Evolutionary conservation across 1,140 invertebrate genomes (phyloP).

Genomic region (Micrasema longulum): DNA sequence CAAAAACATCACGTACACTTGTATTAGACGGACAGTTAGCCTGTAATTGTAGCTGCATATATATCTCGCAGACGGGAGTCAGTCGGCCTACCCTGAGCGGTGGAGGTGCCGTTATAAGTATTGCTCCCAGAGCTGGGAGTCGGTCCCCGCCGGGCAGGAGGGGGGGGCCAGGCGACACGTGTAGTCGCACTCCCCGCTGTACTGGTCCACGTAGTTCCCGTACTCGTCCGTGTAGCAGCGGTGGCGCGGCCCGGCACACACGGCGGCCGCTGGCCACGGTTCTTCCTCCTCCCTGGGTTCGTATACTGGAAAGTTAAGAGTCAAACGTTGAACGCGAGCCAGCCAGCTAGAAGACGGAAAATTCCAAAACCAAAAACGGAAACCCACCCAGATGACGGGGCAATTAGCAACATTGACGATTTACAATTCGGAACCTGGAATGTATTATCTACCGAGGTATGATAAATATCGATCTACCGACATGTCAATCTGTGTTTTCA

Average conservation of each 20-base stretch:
- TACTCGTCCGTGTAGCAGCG: conserved; percentile 66
- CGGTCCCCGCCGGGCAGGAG: conserved; percentile 16
- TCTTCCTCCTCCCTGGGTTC: conserved; percentile 37
- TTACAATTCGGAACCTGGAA: too few relatives aligned
- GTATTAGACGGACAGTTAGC: too few relatives aligned
- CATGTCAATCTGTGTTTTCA: too few relatives aligned
- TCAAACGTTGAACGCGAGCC: too few relatives aligned
- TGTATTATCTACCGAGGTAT: too few relatives aligned
- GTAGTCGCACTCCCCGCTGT: conserved; percentile 60
- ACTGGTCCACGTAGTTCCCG: conserved; percentile 64
- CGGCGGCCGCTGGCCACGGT: conserved; percentile 56
- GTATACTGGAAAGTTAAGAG: not conserved
- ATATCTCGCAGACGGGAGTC: not conserved
- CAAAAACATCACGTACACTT: too few relatives aligned
- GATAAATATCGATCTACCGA: too few relatives aligned
- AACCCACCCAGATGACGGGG: too few relatives aligned
- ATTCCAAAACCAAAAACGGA: too few relatives aligned
- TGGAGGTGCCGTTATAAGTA: conserved; percentile 25
- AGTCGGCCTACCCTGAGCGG: not conserved
- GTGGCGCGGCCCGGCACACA: conserved; percentile 60
- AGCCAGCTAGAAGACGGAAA: too few relatives aligned
- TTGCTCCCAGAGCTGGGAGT: conserved; percentile 25
- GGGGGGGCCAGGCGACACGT: conserved; percentile 56
- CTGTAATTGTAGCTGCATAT: too few relatives aligned
- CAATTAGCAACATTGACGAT: too few relatives aligned